Conservation (phyloP, 2,113 vertebrate species). For the Anguilla rostrata region DNA sequence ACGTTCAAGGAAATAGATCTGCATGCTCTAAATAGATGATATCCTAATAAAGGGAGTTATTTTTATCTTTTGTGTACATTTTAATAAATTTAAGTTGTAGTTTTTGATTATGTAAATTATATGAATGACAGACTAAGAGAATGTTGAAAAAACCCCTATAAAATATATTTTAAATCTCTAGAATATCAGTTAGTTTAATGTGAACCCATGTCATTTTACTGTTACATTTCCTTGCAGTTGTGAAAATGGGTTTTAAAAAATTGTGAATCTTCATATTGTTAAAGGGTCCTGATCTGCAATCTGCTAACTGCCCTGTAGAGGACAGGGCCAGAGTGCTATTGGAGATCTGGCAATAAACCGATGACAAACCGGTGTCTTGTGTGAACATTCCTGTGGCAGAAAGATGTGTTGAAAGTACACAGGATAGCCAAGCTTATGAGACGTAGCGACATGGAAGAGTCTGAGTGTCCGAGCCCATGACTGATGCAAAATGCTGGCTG, state of each 20-base stretch:
- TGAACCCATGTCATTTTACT: conserved; percentile 50
- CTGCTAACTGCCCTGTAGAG: background rate
- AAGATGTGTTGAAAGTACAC: background rate
- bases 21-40: conserved; percentile 57
- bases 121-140: conserved; percentile 37
- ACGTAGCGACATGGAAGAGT: background rate
- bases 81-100: conserved; percentile 45
- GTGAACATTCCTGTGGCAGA: background rate
- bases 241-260: conserved; percentile 42
- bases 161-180: conserved; percentile 49
- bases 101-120: conserved; percentile 57
- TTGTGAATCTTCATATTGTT: conserved; percentile 57
- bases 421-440: background rate
- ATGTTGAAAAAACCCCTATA: conserved; percentile 44
- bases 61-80: conserved; percentile 57
- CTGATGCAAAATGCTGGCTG: background rate
- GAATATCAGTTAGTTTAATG: conserved; percentile 54
- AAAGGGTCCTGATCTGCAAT: conserved; percentile 44
- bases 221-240: conserved; percentile 45
- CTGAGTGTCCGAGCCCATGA: too few species aligned
- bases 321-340: conserved; percentile 26
- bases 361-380: conserved; percentile 48
- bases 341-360: conserved; percentile 60
- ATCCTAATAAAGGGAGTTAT: conserved; percentile 18
- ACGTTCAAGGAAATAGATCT: conserved; percentile 36